Evolutionary conservation across 1,140 invertebrate genomes (phyloP).

Genomic region (Conopomorpha cramerella): DNA sequence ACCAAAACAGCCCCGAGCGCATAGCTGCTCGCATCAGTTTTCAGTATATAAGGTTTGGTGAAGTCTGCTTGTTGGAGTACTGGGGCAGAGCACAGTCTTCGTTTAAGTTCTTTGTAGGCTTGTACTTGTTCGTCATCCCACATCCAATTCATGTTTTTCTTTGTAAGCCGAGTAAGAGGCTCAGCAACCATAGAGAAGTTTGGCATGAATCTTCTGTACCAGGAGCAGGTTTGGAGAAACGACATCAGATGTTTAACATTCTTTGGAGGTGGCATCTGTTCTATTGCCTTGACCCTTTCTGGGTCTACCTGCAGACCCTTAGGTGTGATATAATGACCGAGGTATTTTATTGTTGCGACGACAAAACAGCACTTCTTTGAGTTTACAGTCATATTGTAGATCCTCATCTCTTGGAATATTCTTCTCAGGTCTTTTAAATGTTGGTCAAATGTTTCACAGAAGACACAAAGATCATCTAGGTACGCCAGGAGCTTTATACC

Average conservation of each 20-base stretch:
- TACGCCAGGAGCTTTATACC: constrained; percentile 18
- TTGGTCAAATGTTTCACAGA: constrained; percentile 19
- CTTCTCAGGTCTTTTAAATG: constrained; percentile 17
- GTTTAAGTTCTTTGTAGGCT: constrained; percentile 7
- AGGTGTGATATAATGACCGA: constrained; percentile 23
- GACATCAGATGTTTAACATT: constrained; percentile 12
- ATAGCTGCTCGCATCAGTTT: constrained; percentile 18
- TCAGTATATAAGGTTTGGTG: constrained; percentile 10
- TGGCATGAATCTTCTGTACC: constrained; percentile 27
- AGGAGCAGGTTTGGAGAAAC: constrained; percentile 14
- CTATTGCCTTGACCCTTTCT: constrained; percentile 19
- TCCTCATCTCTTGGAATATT: constrained; percentile 7
- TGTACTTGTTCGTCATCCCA: constrained; percentile 6
- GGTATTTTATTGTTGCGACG: constrained; percentile 9
- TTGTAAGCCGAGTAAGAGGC: constrained; percentile 21
- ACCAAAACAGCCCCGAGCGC: constrained; percentile 19
- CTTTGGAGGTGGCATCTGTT: constrained; percentile 6
- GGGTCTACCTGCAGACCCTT: constrained; percentile 18
- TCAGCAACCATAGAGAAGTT: constrained; percentile 21
- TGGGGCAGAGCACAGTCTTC: constrained; percentile 5
- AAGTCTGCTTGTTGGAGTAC: constrained; percentile 11
- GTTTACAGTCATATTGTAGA: constrained; percentile 8
- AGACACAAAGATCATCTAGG: constrained; percentile 31
- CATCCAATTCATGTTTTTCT: constrained; percentile 14
- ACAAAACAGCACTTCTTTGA: constrained; percentile 21